Base-by-base conservation (phyloP, 2,797 vertebrate genomes). In the Sarcoramphus papa region DNA sequence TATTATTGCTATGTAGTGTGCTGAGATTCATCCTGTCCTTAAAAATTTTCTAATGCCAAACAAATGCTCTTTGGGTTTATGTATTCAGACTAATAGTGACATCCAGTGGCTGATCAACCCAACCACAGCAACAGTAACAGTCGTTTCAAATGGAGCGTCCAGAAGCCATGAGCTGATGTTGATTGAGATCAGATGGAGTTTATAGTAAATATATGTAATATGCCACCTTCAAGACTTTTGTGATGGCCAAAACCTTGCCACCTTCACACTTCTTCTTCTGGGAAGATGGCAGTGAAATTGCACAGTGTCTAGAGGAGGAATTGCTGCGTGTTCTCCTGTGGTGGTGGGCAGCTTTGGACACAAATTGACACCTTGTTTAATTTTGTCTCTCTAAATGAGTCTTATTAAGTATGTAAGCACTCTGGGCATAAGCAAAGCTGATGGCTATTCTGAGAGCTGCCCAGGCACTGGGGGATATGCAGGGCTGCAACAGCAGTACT, bases 61-160 rank as follows among this genome's bases (percentile, higher is more conserved):
- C 84, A 88, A 92, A 72, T 88, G 89, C 87, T 6, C 54, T 73
- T 92, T 62, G 81, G 43, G 16, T 90, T 51, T 59, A 63, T 88
- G 91, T 90, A 23, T 51, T 70, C 83, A 81, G 95, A 81, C 89
- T 37, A 70, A 87, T 41, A 97, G 93, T 97, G 97, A 97, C 97
- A 96, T 96, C 97, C 96, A 96, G 96, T 83, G 97, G 97, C 79
- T 78, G 92, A 64, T 56, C 41, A 15, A 47, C 65, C 88, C 91
- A 85, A 60, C 16, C 96, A 91, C 87, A 90, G 81, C 17, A 60
- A 5, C 7, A 41, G 20, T 2, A 50, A 8, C 57, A 12, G 7
- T 19, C 53, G 1, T 30, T 75, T n/a, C 27, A 27, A 9, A 4
- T 3, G 76, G 57, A n/a, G 50, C 0, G 1, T n/a, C 77, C 48